A percentile compares a stretch with the other conserved stretches of the same genome.
These are phyloP conservation scores for Darevskia nairensis DNA, from an alignment of 2,797 vertebrate genomes.

Conservation along the genomic window DNA sequence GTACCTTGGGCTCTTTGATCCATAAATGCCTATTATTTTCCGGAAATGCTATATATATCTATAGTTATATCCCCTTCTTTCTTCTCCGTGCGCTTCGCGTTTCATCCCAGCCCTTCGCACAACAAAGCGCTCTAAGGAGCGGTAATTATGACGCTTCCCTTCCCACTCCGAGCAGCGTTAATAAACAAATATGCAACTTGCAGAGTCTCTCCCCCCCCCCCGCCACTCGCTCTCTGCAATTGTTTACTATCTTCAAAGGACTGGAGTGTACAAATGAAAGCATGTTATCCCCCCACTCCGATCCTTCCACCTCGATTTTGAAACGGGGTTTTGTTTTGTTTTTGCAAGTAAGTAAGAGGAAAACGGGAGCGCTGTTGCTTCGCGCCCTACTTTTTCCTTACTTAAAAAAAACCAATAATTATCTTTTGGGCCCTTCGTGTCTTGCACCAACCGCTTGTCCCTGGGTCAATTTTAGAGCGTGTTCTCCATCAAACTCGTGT, in stretches of 20 bases:
- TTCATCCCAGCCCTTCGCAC: constrained; percentile 32
- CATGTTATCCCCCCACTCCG: neutral
- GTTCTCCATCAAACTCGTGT: constrained; percentile 55
- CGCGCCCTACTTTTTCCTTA: too few species aligned
- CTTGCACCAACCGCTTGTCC: too few species aligned
- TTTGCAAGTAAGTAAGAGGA: neutral
- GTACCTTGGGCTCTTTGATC: neutral
- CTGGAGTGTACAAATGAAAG: neutral
- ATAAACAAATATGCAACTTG: constrained; percentile 12
- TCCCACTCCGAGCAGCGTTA: neutral
- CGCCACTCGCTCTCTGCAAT: neutral
- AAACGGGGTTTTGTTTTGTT: neutral
- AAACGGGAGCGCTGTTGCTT: neutral
- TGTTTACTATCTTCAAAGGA: constrained; percentile 3
- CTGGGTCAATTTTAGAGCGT: constrained; percentile 33
- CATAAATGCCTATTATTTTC: neutral
- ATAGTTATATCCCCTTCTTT: neutral
- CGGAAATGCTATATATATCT: neutral
- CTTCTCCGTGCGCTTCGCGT: constrained; percentile 4
- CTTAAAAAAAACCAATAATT: neutral
- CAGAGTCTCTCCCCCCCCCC: neutral
- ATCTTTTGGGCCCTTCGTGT: neutral
- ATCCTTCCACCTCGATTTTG: constrained; percentile 23
- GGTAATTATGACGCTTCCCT: neutral
- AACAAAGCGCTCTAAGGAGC: constrained; percentile 35